Conservation (phyloP, 2,113 vertebrate species). For the Callipepla squamata region DNA sequence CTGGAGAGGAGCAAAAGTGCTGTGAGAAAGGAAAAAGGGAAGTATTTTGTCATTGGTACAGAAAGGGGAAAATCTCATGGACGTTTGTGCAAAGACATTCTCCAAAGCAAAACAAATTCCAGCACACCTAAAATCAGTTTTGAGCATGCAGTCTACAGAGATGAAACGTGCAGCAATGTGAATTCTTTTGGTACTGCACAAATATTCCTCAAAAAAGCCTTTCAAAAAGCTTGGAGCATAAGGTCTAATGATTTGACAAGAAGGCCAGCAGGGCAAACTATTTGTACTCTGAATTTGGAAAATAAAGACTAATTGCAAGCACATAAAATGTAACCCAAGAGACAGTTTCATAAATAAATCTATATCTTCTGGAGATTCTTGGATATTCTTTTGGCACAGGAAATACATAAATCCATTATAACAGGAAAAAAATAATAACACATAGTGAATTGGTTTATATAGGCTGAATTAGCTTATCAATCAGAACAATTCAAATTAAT, state of each 20-base stretch:
- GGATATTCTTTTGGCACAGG: neutral
- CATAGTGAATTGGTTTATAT: neutral
- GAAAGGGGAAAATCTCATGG: neutral
- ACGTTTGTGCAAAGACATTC: neutral
- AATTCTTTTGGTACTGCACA: neutral
- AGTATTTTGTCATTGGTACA: neutral
- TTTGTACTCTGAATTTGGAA: neutral
- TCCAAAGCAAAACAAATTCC: neutral
- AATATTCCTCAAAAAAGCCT: neutral
- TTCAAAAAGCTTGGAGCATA: neutral
- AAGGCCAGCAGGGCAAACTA: neutral
- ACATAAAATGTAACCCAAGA: neutral
- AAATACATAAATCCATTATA: neutral
- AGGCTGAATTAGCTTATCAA: neutral
- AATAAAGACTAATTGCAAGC: neutral
- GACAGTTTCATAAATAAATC: neutral
- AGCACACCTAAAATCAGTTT: neutral
- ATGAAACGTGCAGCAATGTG: neutral
- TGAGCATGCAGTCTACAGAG: neutral
- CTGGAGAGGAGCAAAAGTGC: neutral
- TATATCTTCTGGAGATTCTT: neutral
- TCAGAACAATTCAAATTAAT: neutral
- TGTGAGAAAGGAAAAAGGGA: neutral
- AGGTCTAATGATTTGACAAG: neutral
- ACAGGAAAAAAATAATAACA: neutral